Evolutionary conservation across 2,797 vertebrate genomes (phyloP).

Genomic region (Enteromius fasciolatus): DNA sequence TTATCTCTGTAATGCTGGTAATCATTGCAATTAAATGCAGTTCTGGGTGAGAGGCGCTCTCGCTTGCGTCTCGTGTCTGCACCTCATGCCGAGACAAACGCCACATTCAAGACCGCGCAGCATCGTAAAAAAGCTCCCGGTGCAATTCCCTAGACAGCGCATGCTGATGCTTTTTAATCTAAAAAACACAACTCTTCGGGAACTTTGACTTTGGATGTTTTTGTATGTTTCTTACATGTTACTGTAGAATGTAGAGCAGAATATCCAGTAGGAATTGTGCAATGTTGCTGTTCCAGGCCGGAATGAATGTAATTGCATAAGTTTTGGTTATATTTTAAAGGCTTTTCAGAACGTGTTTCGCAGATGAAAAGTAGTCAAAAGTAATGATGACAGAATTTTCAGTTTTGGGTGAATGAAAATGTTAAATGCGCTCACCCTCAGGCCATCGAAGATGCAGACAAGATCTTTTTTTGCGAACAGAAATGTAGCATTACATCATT

Average conservation of each 20-base stretch:
- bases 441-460: not conserved
- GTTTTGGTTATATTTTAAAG: not conserved
- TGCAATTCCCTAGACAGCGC: not conserved
- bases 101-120: not conserved
- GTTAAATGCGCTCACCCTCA: not conserved
- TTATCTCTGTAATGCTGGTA: constrained; percentile 57
- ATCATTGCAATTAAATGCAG: constrained; percentile 61
- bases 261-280: not conserved
- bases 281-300: not conserved
- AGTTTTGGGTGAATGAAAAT: not conserved
- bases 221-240: not conserved
- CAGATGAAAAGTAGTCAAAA: not conserved
- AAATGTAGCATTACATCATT: not conserved
- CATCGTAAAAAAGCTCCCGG: not conserved
- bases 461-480: not conserved
- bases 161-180: not conserved
- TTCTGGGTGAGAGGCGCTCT: constrained; percentile 58
- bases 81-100: constrained; percentile 39
- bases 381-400: not conserved
- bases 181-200: not conserved
- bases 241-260: not conserved
- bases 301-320: not conserved
- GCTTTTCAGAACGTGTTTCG: not conserved
- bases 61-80: constrained; percentile 9
- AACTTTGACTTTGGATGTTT: not conserved